Evolutionary conservation across 1,140 invertebrate genomes (phyloP).

Genomic region (Acromyrmex echinatior): DNA sequence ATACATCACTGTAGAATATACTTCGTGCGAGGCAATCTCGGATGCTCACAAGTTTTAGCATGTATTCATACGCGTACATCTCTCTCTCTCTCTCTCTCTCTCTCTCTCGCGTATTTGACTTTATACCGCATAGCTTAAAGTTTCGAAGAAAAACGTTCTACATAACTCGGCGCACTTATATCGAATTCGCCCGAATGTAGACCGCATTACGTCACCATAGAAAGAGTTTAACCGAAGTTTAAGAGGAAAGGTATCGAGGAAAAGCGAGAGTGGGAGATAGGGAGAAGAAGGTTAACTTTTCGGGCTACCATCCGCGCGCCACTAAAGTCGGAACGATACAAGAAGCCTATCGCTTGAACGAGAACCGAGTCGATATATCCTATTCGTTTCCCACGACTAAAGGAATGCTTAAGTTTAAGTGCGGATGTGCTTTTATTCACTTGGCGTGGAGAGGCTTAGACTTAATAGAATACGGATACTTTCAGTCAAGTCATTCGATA

Average conservation of each 20-base stretch:
- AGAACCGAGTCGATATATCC: constrained; percentile 30
- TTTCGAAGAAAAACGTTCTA: constrained; percentile 45
- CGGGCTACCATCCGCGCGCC: constrained; percentile 11
- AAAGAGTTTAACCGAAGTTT: constrained; percentile 60
- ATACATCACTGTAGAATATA: constrained; percentile 40
- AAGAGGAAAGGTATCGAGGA: constrained; percentile 29
- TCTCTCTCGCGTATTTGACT: constrained; percentile 32
- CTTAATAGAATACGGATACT: constrained; percentile 61
- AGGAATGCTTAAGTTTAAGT: constrained; percentile 54
- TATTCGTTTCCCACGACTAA: constrained; percentile 31
- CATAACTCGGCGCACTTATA: constrained; percentile 46
- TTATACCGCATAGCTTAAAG: constrained; percentile 36
- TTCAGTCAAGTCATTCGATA: constrained; percentile 44
- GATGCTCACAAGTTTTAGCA: constrained; percentile 18
- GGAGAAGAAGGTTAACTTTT: constrained; percentile 30
- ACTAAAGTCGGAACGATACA: constrained; percentile 30
- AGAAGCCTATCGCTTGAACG: constrained; percentile 16
- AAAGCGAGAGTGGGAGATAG: background rate
- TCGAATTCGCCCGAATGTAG: constrained; percentile 54
- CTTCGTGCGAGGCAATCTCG: constrained; percentile 36
- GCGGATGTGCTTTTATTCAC: constrained; percentile 58
- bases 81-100: no score
- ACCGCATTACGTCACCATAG: constrained; percentile 48
- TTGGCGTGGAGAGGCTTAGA: constrained; percentile 35
- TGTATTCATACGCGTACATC: background rate